phyloP scores from a whole-genome alignment of 2,888 invertebrate species.

The Micropterix aruncella region DNA sequence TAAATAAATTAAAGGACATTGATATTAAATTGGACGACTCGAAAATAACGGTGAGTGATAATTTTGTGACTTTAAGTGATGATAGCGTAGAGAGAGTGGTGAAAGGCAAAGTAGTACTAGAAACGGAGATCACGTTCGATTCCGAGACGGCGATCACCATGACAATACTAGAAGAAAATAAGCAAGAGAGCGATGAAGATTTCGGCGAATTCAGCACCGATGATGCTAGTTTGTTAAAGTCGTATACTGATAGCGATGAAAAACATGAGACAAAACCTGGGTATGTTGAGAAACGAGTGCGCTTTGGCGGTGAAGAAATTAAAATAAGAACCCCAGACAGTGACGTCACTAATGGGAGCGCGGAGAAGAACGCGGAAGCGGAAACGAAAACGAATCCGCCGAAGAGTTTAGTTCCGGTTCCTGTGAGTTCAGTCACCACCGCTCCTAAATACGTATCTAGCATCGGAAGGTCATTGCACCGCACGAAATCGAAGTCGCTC shows the following conservation, averaged over 20 bases:
- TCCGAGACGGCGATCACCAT: slow-evolving; percentile 71
- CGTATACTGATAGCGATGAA: slow-evolving; percentile 45
- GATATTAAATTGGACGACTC: neutral
- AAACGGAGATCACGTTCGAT: slow-evolving; percentile 71
- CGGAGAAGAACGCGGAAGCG: slow-evolving; percentile 32
- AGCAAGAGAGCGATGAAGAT: slow-evolving; percentile 22
- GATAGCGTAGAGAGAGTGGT: slow-evolving; percentile 23
- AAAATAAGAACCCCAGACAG: slow-evolving; percentile 78
- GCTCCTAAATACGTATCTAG: slow-evolving; percentile 16
- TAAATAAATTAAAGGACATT: slow-evolving; percentile 8
- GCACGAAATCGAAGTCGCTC: slow-evolving; percentile 32
- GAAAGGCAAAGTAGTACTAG: slow-evolving; percentile 58
- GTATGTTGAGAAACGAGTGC: slow-evolving; percentile 55
- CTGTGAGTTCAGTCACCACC: slow-evolving; percentile 25
- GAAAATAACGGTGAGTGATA: neutral
- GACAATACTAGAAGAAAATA: slow-evolving; percentile 55
- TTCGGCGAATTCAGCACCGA: slow-evolving; percentile 30
- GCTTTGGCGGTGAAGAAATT: slow-evolving; percentile 77
- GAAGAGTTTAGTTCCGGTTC: slow-evolving; percentile 30
- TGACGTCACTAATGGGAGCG: slow-evolving; percentile 49
- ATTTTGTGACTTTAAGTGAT: slow-evolving; percentile 1
- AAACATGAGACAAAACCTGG: slow-evolving; percentile 41
- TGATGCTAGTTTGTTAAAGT: slow-evolving; percentile 39
- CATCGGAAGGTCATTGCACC: slow-evolving; percentile 6
- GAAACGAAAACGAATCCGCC: slow-evolving; percentile 12